Evolutionary conservation across 2,113 vertebrate genomes (phyloP).

Genomic region (Brachypteracias leptosomus): DNA sequence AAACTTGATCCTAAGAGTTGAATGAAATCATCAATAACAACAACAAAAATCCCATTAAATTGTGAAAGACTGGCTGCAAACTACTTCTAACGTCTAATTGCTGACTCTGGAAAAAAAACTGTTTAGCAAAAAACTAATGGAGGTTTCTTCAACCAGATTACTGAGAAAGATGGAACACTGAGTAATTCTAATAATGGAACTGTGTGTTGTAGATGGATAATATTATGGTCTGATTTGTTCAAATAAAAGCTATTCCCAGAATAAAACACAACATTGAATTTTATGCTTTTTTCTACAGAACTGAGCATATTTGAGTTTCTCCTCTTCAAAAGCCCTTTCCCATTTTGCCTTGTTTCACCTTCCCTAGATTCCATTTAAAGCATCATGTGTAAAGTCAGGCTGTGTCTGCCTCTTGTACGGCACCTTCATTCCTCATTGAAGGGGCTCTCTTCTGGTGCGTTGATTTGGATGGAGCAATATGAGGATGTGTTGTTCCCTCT

Average conservation of each 20-base stretch:
- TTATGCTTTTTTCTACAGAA: background rate
- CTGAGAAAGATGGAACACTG: background rate
- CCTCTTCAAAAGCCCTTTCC: background rate
- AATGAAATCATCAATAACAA: background rate
- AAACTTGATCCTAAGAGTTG: background rate
- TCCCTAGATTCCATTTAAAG: background rate
- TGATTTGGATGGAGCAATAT: background rate
- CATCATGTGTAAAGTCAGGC: background rate
- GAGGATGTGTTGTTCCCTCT: background rate
- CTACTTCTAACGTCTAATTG: background rate
- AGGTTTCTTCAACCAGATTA: background rate
- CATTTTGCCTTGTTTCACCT: background rate
- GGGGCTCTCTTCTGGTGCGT: background rate
- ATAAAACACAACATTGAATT: background rate
- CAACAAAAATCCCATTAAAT: background rate
- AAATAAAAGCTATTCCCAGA: background rate
- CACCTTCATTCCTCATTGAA: background rate
- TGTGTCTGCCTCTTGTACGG: background rate
- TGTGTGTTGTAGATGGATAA: background rate
- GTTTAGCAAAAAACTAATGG: background rate
- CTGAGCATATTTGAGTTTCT: background rate
- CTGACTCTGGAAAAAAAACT: background rate
- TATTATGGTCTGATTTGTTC: background rate
- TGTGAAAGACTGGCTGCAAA: background rate
- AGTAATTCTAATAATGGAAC: background rate